phyloP scores from a whole-genome alignment of 2,113 vertebrate species.

The Quiscalus mexicanus region DNA sequence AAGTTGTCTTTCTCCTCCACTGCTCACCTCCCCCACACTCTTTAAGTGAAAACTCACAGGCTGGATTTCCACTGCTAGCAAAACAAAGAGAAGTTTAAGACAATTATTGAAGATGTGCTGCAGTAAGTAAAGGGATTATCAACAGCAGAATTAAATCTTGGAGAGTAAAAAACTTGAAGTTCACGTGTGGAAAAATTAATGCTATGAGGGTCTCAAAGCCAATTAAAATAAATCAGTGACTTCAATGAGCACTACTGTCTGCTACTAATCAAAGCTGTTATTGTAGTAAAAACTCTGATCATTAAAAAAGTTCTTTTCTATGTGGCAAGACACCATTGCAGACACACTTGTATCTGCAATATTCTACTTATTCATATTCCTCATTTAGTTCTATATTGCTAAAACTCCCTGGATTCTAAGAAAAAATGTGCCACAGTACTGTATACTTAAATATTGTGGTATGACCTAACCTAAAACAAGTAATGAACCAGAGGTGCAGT shows the following conservation, averaged over 20 bases:
- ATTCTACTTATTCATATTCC: not conserved
- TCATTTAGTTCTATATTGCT: not conserved
- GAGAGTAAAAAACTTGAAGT: not conserved
- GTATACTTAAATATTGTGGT: not conserved
- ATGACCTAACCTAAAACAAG: not conserved
- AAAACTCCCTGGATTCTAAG: not conserved
- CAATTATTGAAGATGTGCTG: not conserved
- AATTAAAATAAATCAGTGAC: not conserved
- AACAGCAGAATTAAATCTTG: not conserved
- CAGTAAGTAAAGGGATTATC: not conserved
- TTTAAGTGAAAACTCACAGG: constrained; percentile 10
- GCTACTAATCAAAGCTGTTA: constrained; percentile 6
- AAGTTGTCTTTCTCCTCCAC: constrained; percentile 21
- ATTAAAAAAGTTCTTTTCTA: not conserved
- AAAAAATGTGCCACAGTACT: not conserved
- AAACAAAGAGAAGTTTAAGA: constrained; percentile 5
- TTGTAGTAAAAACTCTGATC: not conserved
- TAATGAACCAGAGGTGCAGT: rapidly evolving
- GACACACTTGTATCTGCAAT: not conserved
- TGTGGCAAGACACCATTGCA: not conserved
- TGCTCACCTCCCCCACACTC: not conserved
- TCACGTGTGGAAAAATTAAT: not conserved
- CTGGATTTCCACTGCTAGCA: not conserved
- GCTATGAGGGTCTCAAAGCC: not conserved
- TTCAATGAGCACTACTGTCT: not conserved